Base-by-base conservation (phyloP, 2,113 vertebrate genomes). In the Toxotes chatareus region DNA sequence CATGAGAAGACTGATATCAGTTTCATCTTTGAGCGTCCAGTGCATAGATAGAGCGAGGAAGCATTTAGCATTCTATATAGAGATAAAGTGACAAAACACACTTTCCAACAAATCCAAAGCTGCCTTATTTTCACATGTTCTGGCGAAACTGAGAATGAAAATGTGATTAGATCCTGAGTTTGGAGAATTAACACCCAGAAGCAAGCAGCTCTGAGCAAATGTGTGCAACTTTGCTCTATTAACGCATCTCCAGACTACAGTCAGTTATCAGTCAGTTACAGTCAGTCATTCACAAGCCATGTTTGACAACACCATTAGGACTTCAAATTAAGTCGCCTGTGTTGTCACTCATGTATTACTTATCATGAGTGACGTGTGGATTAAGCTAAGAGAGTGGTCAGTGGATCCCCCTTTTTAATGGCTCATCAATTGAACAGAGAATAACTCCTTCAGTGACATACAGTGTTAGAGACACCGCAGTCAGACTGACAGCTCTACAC, bases 401-500 rank as follows among this genome's bases (percentile, higher is more conserved):
- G 11, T 31, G 27, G n/a, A 79, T 46, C 2, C 9, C 27, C 21
- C 31, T 14, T 56, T 74, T 64, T 49, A 53, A 64, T 51, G 36
- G 49, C 31, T 79, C 71, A 79, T 72, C 62, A 71, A 1, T 66
- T 59, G 12, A 61, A 32, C 14, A 38, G 16, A 55, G 19, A 16
- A 53, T 61, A 71, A 46, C n/a, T 69, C 56, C 10, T 21, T 16
- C 53, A 32, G 66, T 78, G 80, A 67, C 70, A 49, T n/a, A 31
- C 4, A 61, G 78, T n/a, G 7, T 76, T 32, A 62, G 40, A 71
- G 65, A 47, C 69, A 12, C 27, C 46, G 55, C 70, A 76, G 49
- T 81, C 72, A 79, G 57, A 75, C 63, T 75, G 81, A 74, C 86
- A 77, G 73, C 38, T 82, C 59, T 8, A 4, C 47, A n/a, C 70